Percentiles rank a stretch among this genome's conserved stretches.
These are phyloP conservation scores for Nephotettix cincticeps DNA, from an alignment of 1,140 invertebrate genomes.

Conservation along the genomic window DNA sequence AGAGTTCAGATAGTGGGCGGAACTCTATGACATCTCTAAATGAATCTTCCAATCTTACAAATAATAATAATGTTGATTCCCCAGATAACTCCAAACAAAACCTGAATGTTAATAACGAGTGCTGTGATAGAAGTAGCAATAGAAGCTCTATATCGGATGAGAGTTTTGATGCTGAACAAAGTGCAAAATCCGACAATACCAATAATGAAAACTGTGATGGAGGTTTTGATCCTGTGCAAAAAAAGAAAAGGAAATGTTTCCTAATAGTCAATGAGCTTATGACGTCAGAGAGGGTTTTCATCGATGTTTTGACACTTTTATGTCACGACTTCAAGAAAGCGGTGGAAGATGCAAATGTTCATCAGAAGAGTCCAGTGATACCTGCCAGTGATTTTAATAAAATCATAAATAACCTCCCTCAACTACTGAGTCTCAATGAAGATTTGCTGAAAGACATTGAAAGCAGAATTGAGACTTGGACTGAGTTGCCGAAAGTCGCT, in stretches of 20 bases:
- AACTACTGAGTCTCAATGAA: slow-evolving; percentile 61
- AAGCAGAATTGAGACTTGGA: slow-evolving; percentile 62
- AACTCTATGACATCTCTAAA: slow-evolving; percentile 4
- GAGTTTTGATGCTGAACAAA: slow-evolving; percentile 21
- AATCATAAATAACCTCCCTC: slow-evolving; percentile 60
- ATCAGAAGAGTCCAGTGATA: slow-evolving; percentile 50
- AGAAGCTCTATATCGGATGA: slow-evolving; percentile 31
- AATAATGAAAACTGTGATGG: slow-evolving; percentile 31
- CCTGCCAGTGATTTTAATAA: slow-evolving; percentile 55
- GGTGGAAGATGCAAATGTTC: slow-evolving; percentile 52
- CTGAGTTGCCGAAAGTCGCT: slow-evolving; percentile 59
- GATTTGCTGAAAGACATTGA: slow-evolving; percentile 65
- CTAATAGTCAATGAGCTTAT: slow-evolving; percentile 67
- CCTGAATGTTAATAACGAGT: not conserved
- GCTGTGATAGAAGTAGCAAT: slow-evolving; percentile 20
- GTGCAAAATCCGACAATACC: slow-evolving; percentile 3
- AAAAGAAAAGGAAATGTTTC: slow-evolving; percentile 50
- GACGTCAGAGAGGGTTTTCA: slow-evolving; percentile 68
- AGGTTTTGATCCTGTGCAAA: slow-evolving; percentile 38
- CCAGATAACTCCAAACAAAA: not conserved
- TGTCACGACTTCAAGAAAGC: slow-evolving; percentile 62
- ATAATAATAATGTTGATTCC: slow-evolving; percentile 1
- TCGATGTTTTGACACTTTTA: slow-evolving; percentile 66
- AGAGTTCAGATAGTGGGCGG: slow-evolving; percentile 24
- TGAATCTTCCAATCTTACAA: not conserved